Evolutionary conservation across 2,797 vertebrate genomes (phyloP), one percentile per base, ranked within the genome.

Genomic region (Cynopterus sphinx): DNA sequence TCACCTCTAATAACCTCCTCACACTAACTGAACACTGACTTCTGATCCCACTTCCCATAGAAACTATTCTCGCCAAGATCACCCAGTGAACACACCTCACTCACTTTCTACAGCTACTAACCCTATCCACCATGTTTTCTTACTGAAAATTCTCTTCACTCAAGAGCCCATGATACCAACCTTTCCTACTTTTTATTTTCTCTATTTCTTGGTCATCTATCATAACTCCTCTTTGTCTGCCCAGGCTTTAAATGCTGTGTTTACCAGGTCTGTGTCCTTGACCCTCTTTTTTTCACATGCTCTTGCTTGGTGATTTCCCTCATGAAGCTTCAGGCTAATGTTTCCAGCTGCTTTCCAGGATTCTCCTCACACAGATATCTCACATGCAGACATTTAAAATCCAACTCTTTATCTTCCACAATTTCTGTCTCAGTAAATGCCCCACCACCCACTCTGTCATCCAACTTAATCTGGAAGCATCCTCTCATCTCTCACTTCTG

Each of bases 331-430:
- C 57, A 86, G 85, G 89, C 33, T 24, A 78, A 46, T 39, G 41
- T 84, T 85, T 84, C 46, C 53, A 83, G 77, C 75, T 93, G 81
- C 43, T 41, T 71, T 73, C 33, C 36, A 55, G 82, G 73, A 57
- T 70, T 91, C 75, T 77, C 63, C 12, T 19, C 67, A 77, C 92
- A 79, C 75, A 93, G 67, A 43, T 55, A 84, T 84, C 55, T 94
- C 91, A 79, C 36, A 63, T 3, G 0, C 39, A 94, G 91, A 19
- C 46, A 53, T 87, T 95, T 78, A 87, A 87, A 96, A 91, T 73
- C 90, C 53, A 49, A 26, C 39, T 68, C 92, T 87, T 75, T 77
- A 55, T 84, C 89, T 83, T 68, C 57, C 10, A 5, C 39, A 87
- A 59, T 84, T 61, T 84, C 41, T 53, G 4, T 84, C 49, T 95